Evolutionary conservation across 2,797 vertebrate species (phyloP), one percentile per base, ranked within the genome.

Genomic region (Microhierax caerulescens): DNA sequence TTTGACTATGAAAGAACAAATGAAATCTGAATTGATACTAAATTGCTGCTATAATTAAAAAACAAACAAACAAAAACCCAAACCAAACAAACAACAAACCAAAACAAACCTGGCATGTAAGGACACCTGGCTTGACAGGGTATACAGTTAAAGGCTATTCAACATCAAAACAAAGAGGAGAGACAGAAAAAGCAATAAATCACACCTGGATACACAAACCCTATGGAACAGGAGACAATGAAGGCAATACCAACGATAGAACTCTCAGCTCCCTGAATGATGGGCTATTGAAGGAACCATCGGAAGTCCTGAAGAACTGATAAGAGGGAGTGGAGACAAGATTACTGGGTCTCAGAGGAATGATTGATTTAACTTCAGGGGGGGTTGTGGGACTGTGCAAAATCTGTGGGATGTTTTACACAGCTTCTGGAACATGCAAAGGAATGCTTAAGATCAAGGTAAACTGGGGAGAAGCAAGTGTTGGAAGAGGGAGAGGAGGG

Each of bases 181-280:
- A 65, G 54, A 53, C 32, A 91, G 54, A 41, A 85, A 89, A 85
- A 51, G 25, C 72, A 90, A 45, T 74, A 85, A 82, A 87, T 64
- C 75, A 88, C 54, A 50, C 25, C 63, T 23, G 76, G 30, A 54
- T 69, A 83, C n/a, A 73, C 15, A 37, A 76, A 61, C 12, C 50
- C n/a, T 37, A 57, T 72, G 39, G 68, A 75, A 60, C 12, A 73
- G n/a, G 5, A 93, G 50, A n/a, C 11, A 79, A 53, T 14, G 23
- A 85, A 70, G 60, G 65, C 60, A 85, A 56, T 4, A 39, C 2
- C 30, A 63, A 79, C 56, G 67, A 63, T 1, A 37, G 39, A 96
- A n/a, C 19, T 39, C 45, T 47, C 11, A 2, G 16, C 47, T n/a
- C 27, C 17, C 63, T 85, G 68, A 90, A 39, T 4, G 41, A 88